Evolutionary conservation across 1,140 invertebrate genomes (phyloP), one percentile per base, ranked within the genome.

Genomic region (Amyelois transitella): DNA sequence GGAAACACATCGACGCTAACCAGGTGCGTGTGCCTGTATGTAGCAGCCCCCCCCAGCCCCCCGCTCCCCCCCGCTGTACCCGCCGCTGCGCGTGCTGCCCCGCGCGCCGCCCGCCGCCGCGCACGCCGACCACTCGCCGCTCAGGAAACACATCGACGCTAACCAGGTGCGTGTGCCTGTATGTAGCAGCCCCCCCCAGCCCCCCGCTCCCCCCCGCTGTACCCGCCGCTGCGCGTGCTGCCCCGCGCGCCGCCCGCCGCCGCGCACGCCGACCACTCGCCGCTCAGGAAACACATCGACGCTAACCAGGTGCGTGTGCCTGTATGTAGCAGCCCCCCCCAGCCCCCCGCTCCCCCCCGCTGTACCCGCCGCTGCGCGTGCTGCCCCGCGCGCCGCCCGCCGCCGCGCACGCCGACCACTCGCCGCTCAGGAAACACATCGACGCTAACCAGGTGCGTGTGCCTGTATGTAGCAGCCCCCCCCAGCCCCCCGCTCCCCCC

Each of bases 21-120:
- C 19, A 22, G 21, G 48, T 17, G 1, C 44, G 48, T n/a, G 54
- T 48, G 18, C n/a, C n/a, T n/a, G n/a, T n/a, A n/a, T n/a, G n/a
- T n/a, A n/a, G n/a, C n/a, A n/a, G 28, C 10, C 10, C 52, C 18
- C 25, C 5, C 25, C 25, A 28, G 5, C 25, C 25, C 25, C 5
- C 25, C 25, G 25, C 25, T 28, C 5, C 25, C 25, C 5, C 25
- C 25, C 5, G 5, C 25, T 5, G 5, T 10, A 28, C 25, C 28
- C 43, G 18, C n/a, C 55, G 32, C 58, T 28, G 18, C 21, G 43
- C 51, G 49, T 58, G 18, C 50, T 53, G 21, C 56, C 52, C 44
- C 20, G 59, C 49, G 38, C 54, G 14, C 12, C 18, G 43, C 38
- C 25, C 22, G 3, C 44, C 51, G n/a, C 53, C 50, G 18, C n/a